Base-by-base conservation (phyloP, 2,797 vertebrate species). In the Garrulus glandarius region DNA sequence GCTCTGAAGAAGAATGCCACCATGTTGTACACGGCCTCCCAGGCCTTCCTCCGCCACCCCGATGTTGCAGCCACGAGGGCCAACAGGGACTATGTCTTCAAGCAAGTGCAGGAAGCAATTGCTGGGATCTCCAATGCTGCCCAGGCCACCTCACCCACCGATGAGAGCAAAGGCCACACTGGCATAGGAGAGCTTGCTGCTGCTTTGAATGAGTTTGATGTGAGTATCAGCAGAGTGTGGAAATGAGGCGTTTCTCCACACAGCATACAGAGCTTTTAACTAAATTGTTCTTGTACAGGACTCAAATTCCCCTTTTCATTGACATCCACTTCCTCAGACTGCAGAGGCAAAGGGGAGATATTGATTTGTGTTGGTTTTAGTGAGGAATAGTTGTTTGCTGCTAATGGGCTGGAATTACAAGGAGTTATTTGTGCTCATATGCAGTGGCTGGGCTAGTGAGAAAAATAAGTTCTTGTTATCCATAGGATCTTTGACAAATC, bases 1-100 rank as follows among this genome's bases (percentile, higher is more conserved):
- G 99, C 99, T 47, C 98, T 99, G 59, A 99, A 99, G 98, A 99
- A 99, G 97, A 99, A 99, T 0, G 99, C 99, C 97, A 99, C 99
- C 1, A 99, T 99, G 99, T 59, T 99, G 74, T 99, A 99, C 94
- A 99, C 99, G 0, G 99, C 99, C 37, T 99, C 99, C 2, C 99
- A 99, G 96, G 99, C 99, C 2, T 99, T 99, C 85, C 98, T 99
- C 84, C 99, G 99, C 72, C 99, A 99, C 93, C 99, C 99, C 4
- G 99, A 99, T 2, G 99, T 99, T 12, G 99, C 99, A 0, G 99
- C 99, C 59, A 99, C 99, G 0, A 98, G 99, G 52, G 99, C 99
- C 96, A 99, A 99, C 98, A 98, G 99, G 29, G 99, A 99, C 96
- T 99, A 99, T 1, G 99, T 99, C 91, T 99, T 99, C 97, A 99